Evolutionary conservation across 2,888 invertebrate genomes (phyloP).

Genomic region (Malacosoma neustria): DNA sequence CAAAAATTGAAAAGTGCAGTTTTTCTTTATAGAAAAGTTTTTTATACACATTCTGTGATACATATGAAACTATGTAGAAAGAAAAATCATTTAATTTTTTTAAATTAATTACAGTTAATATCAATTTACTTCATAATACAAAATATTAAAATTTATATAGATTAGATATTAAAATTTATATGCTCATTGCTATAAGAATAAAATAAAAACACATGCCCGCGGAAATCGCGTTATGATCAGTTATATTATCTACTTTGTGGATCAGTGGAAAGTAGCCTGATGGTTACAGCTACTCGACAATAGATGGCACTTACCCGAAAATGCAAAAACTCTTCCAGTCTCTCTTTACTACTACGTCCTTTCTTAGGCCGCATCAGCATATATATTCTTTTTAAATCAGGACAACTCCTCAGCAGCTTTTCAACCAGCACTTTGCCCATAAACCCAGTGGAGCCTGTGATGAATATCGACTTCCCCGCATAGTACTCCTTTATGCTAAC

Average conservation of each 20-base stretch:
- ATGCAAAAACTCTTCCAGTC: slow-evolving; percentile 75
- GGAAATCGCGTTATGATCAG: no score
- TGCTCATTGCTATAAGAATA: no score
- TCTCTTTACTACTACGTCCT: slow-evolving; percentile 76
- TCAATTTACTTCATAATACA: background rate
- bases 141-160: slow-evolving; percentile 1
- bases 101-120: background rate
- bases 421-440: slow-evolving; percentile 89
- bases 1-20: no score
- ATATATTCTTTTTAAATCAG: slow-evolving; percentile 79
- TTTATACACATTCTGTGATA: no score
- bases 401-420: slow-evolving; percentile 83
- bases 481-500: slow-evolving; percentile 72
- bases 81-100: background rate
- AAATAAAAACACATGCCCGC: no score
- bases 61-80: no score
- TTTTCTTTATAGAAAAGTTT: no score
- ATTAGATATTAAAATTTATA: slow-evolving; percentile 4
- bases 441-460: slow-evolving; percentile 90
- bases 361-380: slow-evolving; percentile 83
- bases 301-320: slow-evolving; percentile 57
- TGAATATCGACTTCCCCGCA: slow-evolving; percentile 76
- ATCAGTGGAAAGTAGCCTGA: background rate
- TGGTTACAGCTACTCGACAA: slow-evolving; percentile 10
- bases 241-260: no score